These are phyloP conservation scores for Acromyrmex echinatior DNA, from an alignment of 1,140 invertebrate species.

Conservation along the genomic window DNA sequence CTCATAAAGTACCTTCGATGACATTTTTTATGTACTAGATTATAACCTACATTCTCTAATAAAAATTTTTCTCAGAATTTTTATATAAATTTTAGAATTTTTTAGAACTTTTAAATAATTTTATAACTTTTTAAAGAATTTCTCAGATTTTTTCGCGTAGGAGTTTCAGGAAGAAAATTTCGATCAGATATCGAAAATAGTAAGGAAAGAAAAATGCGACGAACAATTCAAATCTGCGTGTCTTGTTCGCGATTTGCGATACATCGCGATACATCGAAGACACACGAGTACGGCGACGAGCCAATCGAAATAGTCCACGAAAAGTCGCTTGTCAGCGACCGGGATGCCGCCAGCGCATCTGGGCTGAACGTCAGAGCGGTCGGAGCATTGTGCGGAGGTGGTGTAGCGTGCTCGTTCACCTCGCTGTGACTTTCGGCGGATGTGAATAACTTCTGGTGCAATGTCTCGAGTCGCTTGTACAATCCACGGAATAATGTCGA, in stretches of 20 bases:
- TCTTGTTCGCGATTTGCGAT: too few relatives aligned
- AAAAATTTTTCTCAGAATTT: too few relatives aligned
- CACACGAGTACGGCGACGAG: slow-evolving; percentile 65
- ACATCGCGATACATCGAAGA: not conserved
- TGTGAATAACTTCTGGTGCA: slow-evolving; percentile 15
- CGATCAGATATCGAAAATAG: not conserved
- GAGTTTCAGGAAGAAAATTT: not conserved
- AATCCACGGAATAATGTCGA: slow-evolving; percentile 21
- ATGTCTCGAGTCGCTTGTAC: slow-evolving; percentile 9
- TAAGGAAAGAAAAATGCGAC: not conserved
- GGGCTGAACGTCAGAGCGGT: slow-evolving; percentile 29
- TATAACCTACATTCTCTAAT: too few relatives aligned
- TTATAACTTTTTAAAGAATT: too few relatives aligned
- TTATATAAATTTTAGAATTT: too few relatives aligned
- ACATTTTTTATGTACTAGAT: too few relatives aligned
- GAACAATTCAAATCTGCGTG: not conserved
- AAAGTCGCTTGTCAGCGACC: slow-evolving; percentile 72
- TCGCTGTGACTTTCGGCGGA: slow-evolving; percentile 3
- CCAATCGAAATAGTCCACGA: slow-evolving; percentile 84
- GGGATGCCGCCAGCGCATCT: slow-evolving; percentile 24
- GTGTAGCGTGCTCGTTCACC: slow-evolving; percentile 9
- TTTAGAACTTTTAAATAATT: too few relatives aligned
- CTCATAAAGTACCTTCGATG: not conserved
- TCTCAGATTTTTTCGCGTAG: too few relatives aligned
- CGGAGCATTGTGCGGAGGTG: slow-evolving; percentile 76